These are phyloP conservation scores for Ameiurus melas DNA, from an alignment of 2,113 vertebrate species.

Conservation along the genomic window DNA sequence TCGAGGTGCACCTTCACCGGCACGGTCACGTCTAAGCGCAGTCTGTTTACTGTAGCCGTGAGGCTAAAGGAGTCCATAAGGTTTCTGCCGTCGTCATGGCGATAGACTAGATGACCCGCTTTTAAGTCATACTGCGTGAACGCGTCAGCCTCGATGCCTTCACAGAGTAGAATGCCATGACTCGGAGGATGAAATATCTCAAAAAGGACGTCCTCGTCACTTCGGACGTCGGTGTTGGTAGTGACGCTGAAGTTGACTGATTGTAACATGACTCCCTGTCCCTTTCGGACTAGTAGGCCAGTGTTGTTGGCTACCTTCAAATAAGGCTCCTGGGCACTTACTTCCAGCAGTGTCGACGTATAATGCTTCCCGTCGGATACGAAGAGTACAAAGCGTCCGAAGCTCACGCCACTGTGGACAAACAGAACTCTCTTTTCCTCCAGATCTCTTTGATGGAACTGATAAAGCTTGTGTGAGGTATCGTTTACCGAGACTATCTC, in stretches of 20 bases:
- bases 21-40: slow-evolving; percentile 68
- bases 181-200: slow-evolving; percentile 74
- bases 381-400: slow-evolving; percentile 83
- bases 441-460: slow-evolving; percentile 83
- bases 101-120: slow-evolving; percentile 72
- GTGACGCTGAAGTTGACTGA: slow-evolving; percentile 76
- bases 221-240: slow-evolving; percentile 85
- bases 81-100: slow-evolving; percentile 71
- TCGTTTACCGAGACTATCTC: slow-evolving; percentile 80
- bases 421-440: slow-evolving; percentile 80
- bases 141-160: slow-evolving; percentile 50
- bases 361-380: slow-evolving; percentile 86
- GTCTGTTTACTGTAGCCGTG: slow-evolving; percentile 66
- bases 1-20: slow-evolving; percentile 75
- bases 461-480: slow-evolving; percentile 77
- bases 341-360: slow-evolving; percentile 78
- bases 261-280: slow-evolving; percentile 67
- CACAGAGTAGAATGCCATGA: slow-evolving; percentile 72
- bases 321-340: slow-evolving; percentile 80
- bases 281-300: slow-evolving; percentile 77
- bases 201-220: slow-evolving; percentile 75
- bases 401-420: slow-evolving; percentile 77
- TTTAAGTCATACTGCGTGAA: slow-evolving; percentile 81
- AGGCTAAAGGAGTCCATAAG: slow-evolving; percentile 78
- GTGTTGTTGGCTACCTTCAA: slow-evolving; percentile 79